Evolutionary conservation across 2,113 vertebrate species (phyloP), one percentile per base, ranked within the genome.

Genomic region (Percopsis transmontana): DNA sequence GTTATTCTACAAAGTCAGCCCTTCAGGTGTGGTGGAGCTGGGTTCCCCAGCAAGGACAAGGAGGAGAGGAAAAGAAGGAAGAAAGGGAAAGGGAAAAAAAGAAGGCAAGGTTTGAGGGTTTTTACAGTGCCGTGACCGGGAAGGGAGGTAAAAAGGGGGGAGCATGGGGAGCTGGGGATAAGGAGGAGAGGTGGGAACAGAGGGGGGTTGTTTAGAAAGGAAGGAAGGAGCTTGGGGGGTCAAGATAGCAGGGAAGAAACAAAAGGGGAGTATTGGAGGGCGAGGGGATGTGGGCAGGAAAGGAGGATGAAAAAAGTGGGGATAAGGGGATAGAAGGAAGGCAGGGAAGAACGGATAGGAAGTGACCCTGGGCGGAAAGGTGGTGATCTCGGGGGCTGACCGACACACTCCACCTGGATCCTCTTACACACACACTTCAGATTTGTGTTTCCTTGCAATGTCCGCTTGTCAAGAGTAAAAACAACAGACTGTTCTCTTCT

Each of bases 381-480:
- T 45, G 50, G 19, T 68, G 68, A 68, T 55, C 58, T 40, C 39
- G 47, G 65, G 51, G 51, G 33, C 54, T 45, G 57, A 9, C 62
- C 60, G 72, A 74, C 51, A 50, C 40, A 16, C 48, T 69, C 48
- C 55, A 68, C 61, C 71, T 72, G 71, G 72, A 68, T 62, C 10
- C 9, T 61, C 16, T 55, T 48, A 54, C n/a, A 23, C 47, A 44
- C 7, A 59, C 53, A 18, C 52, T 44, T 38, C 10, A 64, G 59
- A 60, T 64, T 56, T 41, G 59, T 55, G 42, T n/a, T 68, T 71
- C 54, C 58, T 52, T 14, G 42, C 42, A 44, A 44, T 14, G 42
- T 11, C 42, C 15, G 42, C 27, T 33, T 33, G 8, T n/a, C n/a
- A n/a, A 40, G 11, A 14, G 9, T 14, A 45, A 45, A 45, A 44